These are phyloP conservation scores for Eustalomyia histrio DNA, from an alignment of 2,888 invertebrate species.

Conservation along the genomic window DNA sequence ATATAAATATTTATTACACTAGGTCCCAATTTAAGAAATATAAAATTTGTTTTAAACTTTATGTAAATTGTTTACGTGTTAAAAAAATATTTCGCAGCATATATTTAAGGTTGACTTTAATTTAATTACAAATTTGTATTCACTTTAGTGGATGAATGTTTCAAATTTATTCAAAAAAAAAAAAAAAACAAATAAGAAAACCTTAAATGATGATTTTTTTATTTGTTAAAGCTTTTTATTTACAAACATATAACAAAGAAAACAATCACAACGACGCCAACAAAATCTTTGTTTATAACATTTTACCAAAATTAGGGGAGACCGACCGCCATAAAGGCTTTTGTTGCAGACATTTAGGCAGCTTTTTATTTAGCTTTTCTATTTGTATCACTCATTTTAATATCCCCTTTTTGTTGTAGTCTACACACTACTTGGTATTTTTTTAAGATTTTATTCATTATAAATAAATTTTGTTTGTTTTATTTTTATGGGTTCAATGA, in stretches of 20 bases:
- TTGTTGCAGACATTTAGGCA: slow-evolving; percentile 53
- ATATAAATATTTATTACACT: no score
- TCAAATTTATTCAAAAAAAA: slow-evolving; percentile 2
- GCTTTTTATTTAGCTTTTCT: not conserved
- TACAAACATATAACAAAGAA: not conserved
- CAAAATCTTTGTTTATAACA: slow-evolving; percentile 40
- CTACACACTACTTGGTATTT: not conserved
- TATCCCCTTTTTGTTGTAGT: not conserved
- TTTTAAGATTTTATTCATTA: not conserved
- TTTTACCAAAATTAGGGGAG: not conserved
- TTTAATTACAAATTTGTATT: not conserved
- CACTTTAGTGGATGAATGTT: no score
- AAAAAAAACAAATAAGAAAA: no score
- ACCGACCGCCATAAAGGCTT: not conserved
- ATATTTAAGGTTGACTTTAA: not conserved
- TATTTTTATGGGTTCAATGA: not conserved
- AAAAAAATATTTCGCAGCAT: not conserved
- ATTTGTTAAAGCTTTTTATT: no score
- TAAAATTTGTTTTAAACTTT: no score
- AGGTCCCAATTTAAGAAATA: no score
- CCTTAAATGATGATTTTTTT: no score
- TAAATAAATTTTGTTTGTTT: not conserved
- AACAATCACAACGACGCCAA: slow-evolving; percentile 38
- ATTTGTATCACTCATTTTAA: not conserved
- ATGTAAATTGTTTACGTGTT: no score